Percentiles rank a stretch among this genome's conserved stretches.
phyloP scores from a whole-genome alignment of 2,888 invertebrate genomes.

The Caenorhabditis wallacei region DNA sequence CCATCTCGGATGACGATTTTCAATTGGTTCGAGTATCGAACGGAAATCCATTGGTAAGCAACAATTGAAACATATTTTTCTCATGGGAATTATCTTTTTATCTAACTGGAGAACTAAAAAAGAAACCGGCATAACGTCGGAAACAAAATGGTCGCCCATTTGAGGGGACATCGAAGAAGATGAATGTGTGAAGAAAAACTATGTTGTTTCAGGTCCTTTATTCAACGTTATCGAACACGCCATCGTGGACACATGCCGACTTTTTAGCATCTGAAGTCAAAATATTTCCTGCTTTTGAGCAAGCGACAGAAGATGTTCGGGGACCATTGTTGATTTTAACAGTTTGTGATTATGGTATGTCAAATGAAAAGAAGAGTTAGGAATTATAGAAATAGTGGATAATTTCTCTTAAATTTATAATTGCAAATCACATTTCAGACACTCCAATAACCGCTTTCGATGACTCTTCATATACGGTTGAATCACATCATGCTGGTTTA shows the following conservation, averaged over 20 bases:
- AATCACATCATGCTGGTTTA: slow-evolving; percentile 74
- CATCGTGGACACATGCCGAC: slow-evolving; percentile 78
- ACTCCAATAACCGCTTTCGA: slow-evolving; percentile 78
- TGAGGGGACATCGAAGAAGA: slow-evolving; percentile 34
- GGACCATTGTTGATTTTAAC: slow-evolving; percentile 76
- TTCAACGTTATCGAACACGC: slow-evolving; percentile 76
- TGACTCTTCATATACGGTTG: slow-evolving; percentile 78
- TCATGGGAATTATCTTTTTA: slow-evolving; percentile 25
- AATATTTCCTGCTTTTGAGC: slow-evolving; percentile 73
- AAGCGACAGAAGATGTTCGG: slow-evolving; percentile 62
- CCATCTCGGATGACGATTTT: slow-evolving; percentile 74
- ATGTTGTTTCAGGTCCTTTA: slow-evolving; percentile 77
- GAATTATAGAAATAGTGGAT: too few relatives aligned
- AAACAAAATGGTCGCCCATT: slow-evolving; percentile 38
- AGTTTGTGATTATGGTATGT: slow-evolving; percentile 78
- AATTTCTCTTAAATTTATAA: too few relatives aligned
- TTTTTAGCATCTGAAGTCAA: slow-evolving; percentile 73
- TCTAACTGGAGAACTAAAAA: slow-evolving; percentile 33
- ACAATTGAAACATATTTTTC: background rate
- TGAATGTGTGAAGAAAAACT: slow-evolving; percentile 48
- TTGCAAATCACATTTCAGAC: too few relatives aligned
- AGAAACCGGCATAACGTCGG: slow-evolving; percentile 43
- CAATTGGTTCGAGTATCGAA: slow-evolving; percentile 68
- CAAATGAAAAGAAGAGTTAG: background rate
- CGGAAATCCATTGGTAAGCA: slow-evolving; percentile 73